These are phyloP conservation scores for Bradypodion ventrale DNA, from an alignment of 2,797 vertebrate species.

Conservation along the genomic window DNA sequence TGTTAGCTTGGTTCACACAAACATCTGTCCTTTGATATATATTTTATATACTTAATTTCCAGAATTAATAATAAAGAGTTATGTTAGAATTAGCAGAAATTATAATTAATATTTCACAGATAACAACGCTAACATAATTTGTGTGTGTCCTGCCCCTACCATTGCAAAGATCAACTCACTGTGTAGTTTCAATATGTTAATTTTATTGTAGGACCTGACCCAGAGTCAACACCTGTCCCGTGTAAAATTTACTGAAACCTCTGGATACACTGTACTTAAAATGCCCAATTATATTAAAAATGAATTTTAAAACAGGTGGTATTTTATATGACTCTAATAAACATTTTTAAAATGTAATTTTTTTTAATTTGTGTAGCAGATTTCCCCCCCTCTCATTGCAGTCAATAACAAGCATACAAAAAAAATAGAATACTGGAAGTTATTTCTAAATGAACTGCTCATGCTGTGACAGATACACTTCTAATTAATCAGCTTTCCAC, in stretches of 20 bases:
- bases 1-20: not conserved
- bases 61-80: not conserved
- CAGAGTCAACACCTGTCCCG: not conserved
- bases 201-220: not conserved
- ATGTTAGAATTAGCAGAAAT: not conserved
- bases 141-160: no score
- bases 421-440: constrained; percentile 52
- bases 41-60: no score
- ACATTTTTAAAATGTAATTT: constrained; percentile 34
- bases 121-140: not conserved
- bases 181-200: not conserved
- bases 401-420: constrained; percentile 44
- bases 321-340: constrained; percentile 38
- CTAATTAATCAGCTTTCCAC: constrained; percentile 59
- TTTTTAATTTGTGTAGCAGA: constrained; percentile 49
- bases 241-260: not conserved
- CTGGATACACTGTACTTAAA: not conserved
- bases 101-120: not conserved
- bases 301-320: not conserved
- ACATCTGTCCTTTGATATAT: no score
- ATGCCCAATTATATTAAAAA: not conserved
- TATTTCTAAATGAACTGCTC: constrained; percentile 48
- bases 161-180: not conserved
- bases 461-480: constrained; percentile 46
- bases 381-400: constrained; percentile 31